Evolutionary conservation across 2,888 invertebrate genomes (phyloP).

Genomic region (Pristionchus japonicus): DNA sequence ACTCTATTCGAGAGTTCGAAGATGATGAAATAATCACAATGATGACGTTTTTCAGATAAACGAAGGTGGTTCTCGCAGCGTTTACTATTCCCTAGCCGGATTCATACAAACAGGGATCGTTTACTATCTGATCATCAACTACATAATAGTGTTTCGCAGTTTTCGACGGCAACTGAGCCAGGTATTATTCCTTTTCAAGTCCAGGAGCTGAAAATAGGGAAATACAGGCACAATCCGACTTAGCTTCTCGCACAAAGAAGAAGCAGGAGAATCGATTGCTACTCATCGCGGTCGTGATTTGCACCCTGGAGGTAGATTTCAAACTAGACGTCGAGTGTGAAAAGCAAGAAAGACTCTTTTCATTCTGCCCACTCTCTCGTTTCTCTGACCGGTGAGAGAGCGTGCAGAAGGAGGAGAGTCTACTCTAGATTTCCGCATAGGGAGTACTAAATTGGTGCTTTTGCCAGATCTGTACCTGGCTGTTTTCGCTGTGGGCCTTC

Average conservation of each 20-base stretch:
- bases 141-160: not conserved
- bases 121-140: not conserved
- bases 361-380: too few relatives aligned
- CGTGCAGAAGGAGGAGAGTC: too few relatives aligned
- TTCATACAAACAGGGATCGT: not conserved
- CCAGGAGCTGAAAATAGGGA: too few relatives aligned
- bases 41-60: not conserved
- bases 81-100: not conserved
- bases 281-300: not conserved
- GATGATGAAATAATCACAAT: too few relatives aligned
- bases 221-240: not conserved
- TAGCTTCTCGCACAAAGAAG: not conserved
- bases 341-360: too few relatives aligned
- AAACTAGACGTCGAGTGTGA: too few relatives aligned
- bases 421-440: too few relatives aligned
- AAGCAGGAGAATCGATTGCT: constrained; percentile 19
- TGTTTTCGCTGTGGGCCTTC: not conserved
- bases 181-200: too few relatives aligned
- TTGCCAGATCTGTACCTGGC: not conserved
- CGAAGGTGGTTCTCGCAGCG: not conserved
- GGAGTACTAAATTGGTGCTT: too few relatives aligned
- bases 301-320: not conserved
- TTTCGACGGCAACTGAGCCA: not conserved
- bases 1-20: too few relatives aligned
- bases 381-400: too few relatives aligned